Evolutionary conservation across 2,113 vertebrate genomes (phyloP).

Genomic region (Psammodynastes pulverulentus): DNA sequence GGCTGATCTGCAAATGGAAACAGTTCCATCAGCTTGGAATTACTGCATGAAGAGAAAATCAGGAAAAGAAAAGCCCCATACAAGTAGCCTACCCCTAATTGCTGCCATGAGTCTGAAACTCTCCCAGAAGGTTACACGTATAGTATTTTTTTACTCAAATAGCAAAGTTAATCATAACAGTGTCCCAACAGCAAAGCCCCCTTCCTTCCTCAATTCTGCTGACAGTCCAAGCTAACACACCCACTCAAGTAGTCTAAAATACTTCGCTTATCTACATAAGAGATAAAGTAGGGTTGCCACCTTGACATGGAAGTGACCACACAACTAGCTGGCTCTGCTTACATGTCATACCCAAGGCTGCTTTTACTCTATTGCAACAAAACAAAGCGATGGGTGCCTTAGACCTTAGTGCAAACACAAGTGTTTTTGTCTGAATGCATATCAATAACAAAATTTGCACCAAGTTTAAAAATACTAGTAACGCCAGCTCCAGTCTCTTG

Average conservation of each 20-base stretch:
- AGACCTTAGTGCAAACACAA: not conserved
- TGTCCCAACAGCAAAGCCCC: not conserved
- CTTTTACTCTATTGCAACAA: not conserved
- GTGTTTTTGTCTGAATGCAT: not conserved
- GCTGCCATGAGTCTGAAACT: not conserved
- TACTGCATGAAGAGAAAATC: not conserved
- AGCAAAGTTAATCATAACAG: not conserved
- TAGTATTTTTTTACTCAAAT: not conserved
- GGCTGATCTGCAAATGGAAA: not conserved
- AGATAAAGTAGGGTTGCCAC: not conserved
- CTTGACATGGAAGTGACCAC: not conserved
- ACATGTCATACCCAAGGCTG: not conserved
- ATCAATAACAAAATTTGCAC: not conserved
- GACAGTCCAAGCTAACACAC: not conserved
- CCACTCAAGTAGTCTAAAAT: not conserved
- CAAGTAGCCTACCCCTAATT: not conserved
- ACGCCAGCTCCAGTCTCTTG: not conserved
- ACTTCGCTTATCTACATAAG: not conserved
- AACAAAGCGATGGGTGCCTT: not conserved
- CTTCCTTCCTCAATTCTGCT: not conserved
- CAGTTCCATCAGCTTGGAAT: not conserved
- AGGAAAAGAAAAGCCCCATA: not conserved
- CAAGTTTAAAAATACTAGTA: not conserved
- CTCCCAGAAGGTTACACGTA: not conserved
- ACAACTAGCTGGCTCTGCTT: not conserved